phyloP scores from a whole-genome alignment of 2,888 invertebrate species.

The Sphecodes monilicornis region DNA sequence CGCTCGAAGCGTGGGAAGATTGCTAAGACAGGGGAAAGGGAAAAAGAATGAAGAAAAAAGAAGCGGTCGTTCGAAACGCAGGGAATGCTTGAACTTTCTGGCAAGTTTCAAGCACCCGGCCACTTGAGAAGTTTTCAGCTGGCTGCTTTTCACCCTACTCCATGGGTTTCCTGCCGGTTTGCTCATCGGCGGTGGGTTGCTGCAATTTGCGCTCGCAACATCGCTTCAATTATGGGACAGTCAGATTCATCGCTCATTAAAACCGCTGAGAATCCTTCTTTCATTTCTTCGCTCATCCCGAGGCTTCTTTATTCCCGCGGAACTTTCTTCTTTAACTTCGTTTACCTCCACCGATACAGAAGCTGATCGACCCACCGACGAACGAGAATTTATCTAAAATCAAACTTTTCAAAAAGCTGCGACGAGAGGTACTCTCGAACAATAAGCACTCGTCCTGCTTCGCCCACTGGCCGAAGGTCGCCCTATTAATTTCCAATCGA shows the following conservation, averaged over 20 bases:
- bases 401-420: conserved; percentile 24
- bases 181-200: conserved; percentile 45
- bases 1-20: conserved; percentile 23
- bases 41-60: conserved; percentile 24
- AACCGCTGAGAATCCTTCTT: conserved; percentile 43
- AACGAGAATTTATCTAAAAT: conserved; percentile 53
- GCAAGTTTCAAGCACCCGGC: conserved; percentile 68
- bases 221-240: conserved; percentile 69
- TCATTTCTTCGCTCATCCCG: background rate
- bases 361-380: conserved; percentile 41
- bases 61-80: conserved; percentile 32
- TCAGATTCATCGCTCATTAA: conserved; percentile 68
- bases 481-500: conserved; percentile 48
- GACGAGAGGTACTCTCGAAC: conserved; percentile 35
- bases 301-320: background rate
- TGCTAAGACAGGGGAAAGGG: too few species aligned
- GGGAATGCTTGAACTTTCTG: conserved; percentile 60
- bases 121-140: conserved; percentile 74
- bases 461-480: background rate
- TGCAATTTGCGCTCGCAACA: conserved; percentile 65
- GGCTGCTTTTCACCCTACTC: conserved; percentile 47
- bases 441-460: conserved; percentile 13
- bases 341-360: conserved; percentile 58
- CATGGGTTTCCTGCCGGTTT: conserved; percentile 33
- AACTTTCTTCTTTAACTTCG: conserved; percentile 58